phyloP scores from a whole-genome alignment of 2,888 invertebrate species.

The Agelastica alni region DNA sequence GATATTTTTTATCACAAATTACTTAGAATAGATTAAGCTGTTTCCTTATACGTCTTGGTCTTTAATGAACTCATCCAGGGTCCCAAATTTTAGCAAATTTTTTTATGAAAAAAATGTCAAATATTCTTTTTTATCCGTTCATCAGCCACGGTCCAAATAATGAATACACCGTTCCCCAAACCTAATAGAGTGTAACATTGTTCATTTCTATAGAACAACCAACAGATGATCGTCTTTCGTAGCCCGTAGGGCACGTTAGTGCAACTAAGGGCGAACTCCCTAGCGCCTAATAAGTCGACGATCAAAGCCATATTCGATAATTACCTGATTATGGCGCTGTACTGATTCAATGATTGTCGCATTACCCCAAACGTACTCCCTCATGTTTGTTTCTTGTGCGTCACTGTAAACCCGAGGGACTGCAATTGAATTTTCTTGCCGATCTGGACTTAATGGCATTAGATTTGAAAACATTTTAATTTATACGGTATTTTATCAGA shows the following conservation, averaged over 20 bases:
- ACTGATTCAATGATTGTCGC: constrained; percentile 53
- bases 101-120: too few relatives aligned
- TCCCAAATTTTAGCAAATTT: too few relatives aligned
- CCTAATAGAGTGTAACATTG: constrained; percentile 28
- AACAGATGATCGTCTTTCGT: constrained; percentile 26
- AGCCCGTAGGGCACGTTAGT: constrained; percentile 14
- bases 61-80: too few relatives aligned
- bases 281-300: constrained; percentile 48
- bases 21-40: too few relatives aligned
- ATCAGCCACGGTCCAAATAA: constrained; percentile 7
- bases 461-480: not conserved
- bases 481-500: not conserved
- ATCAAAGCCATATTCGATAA: constrained; percentile 54
- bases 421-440: constrained; percentile 43
- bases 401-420: constrained; percentile 37
- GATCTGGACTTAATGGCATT: not conserved
- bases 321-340: constrained; percentile 53
- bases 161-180: constrained; percentile 24
- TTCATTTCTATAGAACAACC: constrained; percentile 26
- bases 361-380: constrained; percentile 50
- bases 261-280: constrained; percentile 40
- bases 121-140: too few relatives aligned
- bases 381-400: constrained; percentile 44
- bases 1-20: too few relatives aligned
- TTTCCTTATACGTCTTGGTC: too few relatives aligned